These are phyloP conservation scores for Rhabdornis inornatus DNA, from an alignment of 2,113 vertebrate genomes.

Conservation along the genomic window DNA sequence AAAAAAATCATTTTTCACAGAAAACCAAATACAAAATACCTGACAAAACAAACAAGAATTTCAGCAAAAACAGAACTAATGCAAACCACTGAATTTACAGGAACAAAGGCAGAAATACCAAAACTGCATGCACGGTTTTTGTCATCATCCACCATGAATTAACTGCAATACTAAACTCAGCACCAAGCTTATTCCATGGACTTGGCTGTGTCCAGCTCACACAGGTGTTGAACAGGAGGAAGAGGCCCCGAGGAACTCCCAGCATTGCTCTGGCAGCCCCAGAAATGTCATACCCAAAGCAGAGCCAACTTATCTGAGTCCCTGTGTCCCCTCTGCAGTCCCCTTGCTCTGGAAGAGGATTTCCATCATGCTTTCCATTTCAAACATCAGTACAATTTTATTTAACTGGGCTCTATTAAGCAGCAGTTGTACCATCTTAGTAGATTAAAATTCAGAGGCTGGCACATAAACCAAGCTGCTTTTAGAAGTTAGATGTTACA, in stretches of 20 bases:
- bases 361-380: not conserved
- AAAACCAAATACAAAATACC: not conserved
- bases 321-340: accelerated
- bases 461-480: not conserved
- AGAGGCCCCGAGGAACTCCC: accelerated
- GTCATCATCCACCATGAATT: not conserved
- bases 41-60: not conserved
- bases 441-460: not conserved
- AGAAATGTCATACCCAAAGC: accelerated
- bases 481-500: not conserved
- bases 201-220: not conserved
- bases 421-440: not conserved
- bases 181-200: not conserved
- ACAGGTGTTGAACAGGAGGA: not conserved
- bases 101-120: not conserved
- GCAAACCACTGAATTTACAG: not conserved
- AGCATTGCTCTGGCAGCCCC: not conserved
- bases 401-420: not conserved
- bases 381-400: not conserved
- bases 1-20: not conserved
- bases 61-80: not conserved
- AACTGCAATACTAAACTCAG: not conserved
- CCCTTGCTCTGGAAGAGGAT: not conserved
- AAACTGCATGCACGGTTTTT: not conserved
- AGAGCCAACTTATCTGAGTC: accelerated